Evolutionary conservation across 2,888 invertebrate genomes (phyloP).

Genomic region (Aethes cnicana): DNA sequence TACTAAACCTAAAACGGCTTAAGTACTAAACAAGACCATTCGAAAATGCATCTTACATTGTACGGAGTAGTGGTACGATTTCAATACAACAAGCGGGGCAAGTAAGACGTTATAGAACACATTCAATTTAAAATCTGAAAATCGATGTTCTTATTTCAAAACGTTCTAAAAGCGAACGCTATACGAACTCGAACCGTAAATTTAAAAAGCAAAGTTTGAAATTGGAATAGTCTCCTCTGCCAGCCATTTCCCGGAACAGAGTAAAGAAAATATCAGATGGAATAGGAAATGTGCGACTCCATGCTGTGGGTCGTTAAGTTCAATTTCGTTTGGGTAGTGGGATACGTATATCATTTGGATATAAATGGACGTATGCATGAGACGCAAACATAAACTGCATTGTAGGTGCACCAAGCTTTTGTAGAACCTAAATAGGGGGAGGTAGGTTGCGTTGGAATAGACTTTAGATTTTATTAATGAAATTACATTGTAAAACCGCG

Average conservation of each 20-base stretch:
- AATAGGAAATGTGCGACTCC: conserved; percentile 49
- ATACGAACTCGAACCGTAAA: conserved; percentile 41
- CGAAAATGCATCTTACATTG: conserved; percentile 39
- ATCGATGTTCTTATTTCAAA: conserved; percentile 48
- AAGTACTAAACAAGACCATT: conserved; percentile 29
- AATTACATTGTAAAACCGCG: too few species aligned
- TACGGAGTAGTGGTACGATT: conserved; percentile 2
- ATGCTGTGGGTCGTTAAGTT: conserved; percentile 47
- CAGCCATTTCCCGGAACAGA: conserved; percentile 42
- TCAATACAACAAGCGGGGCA: not conserved
- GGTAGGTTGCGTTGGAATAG: conserved; percentile 45
- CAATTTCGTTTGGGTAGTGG: conserved; percentile 45
- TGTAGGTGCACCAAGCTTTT: conserved; percentile 75
- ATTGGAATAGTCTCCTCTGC: conserved; percentile 35
- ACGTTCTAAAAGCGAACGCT: conserved; percentile 38
- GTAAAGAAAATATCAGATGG: conserved; percentile 46
- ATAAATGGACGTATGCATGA: conserved; percentile 66
- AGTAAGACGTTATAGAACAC: conserved; percentile 42
- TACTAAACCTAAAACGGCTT: conserved; percentile 41
- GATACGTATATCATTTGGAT: conserved; percentile 53
- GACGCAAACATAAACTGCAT: conserved; percentile 68
- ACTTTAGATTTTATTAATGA: conserved; percentile 41
- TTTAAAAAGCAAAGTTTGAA: conserved; percentile 34
- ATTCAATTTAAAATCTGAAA: conserved; percentile 61
- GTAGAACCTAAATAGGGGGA: conserved; percentile 62